phyloP scores from a whole-genome alignment of 2,113 vertebrate genomes.

The Oncorhynchus clarkii region DNA sequence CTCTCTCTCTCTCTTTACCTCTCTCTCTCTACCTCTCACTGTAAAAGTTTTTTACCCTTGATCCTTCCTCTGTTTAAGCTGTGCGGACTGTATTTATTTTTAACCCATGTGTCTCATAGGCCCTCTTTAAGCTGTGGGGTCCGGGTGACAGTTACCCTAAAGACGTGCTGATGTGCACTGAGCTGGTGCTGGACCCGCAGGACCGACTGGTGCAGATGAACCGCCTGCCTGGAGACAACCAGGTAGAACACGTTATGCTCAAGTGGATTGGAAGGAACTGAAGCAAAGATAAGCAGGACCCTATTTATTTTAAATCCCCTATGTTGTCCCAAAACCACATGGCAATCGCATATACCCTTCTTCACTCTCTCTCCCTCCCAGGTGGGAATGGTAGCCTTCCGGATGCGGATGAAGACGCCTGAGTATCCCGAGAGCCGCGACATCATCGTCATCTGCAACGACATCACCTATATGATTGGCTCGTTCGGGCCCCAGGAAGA shows the following conservation, averaged over 20 bases:
- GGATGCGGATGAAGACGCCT: conserved; percentile 88
- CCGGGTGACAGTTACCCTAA: conserved; percentile 73
- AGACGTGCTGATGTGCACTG: conserved; percentile 86
- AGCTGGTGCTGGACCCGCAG: conserved; percentile 87
- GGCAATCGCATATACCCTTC: neutral
- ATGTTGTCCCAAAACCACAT: no score
- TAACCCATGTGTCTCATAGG: conserved; percentile 65
- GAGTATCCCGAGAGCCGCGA: conserved; percentile 88
- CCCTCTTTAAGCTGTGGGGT: conserved; percentile 90
- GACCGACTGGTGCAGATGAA: conserved; percentile 89
- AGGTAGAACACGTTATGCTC: conserved; percentile 69
- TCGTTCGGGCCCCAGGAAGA: conserved; percentile 93
- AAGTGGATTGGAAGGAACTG: neutral
- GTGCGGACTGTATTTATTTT: neutral
- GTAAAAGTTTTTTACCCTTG: neutral
- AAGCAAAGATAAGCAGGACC: neutral
- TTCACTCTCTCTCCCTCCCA: conserved; percentile 45
- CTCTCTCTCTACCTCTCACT: neutral
- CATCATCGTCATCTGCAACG: conserved; percentile 87
- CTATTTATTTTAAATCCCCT: neutral
- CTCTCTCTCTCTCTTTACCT: no score
- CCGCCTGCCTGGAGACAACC: conserved; percentile 89
- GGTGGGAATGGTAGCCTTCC: conserved; percentile 97
- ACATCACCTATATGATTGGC: conserved; percentile 92
- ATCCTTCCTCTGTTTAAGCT: neutral